Conservation (phyloP, 1,140 invertebrate species). For the Drosophila carrolli region DNA sequence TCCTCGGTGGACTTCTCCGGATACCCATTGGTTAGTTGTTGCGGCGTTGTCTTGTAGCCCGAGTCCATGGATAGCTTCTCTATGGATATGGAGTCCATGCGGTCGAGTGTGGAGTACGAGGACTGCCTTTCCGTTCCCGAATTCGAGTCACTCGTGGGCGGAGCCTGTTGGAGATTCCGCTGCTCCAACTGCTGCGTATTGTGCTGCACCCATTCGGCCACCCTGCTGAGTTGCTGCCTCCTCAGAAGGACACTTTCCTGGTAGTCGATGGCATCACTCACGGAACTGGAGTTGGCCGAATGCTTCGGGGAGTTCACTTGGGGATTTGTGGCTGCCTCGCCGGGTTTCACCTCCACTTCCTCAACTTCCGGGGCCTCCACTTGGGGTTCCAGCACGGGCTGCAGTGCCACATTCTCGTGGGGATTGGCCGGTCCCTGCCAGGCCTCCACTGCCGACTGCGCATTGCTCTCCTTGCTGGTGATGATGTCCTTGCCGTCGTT, state of each 20-base stretch:
- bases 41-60: conserved; percentile 81
- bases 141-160: conserved; percentile 63
- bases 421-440: conserved; percentile 62
- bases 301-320: conserved; percentile 59
- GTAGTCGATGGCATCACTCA: conserved; percentile 77
- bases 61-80: conserved; percentile 82
- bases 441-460: conserved; percentile 60
- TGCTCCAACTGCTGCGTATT: conserved; percentile 84
- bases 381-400: conserved; percentile 69
- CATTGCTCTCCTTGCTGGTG: conserved; percentile 79
- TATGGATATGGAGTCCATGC: conserved; percentile 80
- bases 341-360: conserved; percentile 21
- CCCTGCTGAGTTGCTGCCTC: conserved; percentile 88
- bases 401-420: conserved; percentile 60
- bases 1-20: conserved; percentile 76
- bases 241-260: conserved; percentile 84
- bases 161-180: conserved; percentile 61
- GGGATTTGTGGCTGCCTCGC: conserved; percentile 2
- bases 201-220: conserved; percentile 89
- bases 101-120: conserved; percentile 76
- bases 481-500: conserved; percentile 84
- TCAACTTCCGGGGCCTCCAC: conserved; percentile 59
- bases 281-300: conserved; percentile 77
- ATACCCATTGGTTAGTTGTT: conserved; percentile 74
- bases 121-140: conserved; percentile 75